Conservation (phyloP, 2,797 vertebrate genomes). For the Tokudaia tokunoshimensis region DNA sequence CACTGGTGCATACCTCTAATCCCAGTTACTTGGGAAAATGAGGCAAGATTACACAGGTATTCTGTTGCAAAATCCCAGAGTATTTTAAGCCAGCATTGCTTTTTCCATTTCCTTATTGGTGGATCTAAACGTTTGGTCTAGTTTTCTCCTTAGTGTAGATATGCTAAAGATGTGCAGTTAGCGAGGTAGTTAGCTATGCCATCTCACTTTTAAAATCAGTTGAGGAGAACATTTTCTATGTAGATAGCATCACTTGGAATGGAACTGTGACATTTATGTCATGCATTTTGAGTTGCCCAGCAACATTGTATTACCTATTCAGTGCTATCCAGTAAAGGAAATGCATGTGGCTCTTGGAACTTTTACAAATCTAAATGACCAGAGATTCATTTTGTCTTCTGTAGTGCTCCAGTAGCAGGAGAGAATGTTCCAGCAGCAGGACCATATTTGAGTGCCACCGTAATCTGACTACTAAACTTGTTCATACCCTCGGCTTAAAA, state of each 20-base stretch:
- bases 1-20: too few relatives aligned
- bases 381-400: not conserved
- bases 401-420: not conserved
- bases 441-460: too few relatives aligned
- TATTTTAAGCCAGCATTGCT: not conserved
- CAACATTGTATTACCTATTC: not conserved
- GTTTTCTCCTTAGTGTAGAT: not conserved
- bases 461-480: not conserved
- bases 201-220: not conserved
- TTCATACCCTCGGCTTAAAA: not conserved
- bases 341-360: not conserved
- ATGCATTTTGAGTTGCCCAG: not conserved
- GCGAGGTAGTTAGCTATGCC: not conserved
- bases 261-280: not conserved
- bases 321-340: not conserved
- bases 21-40: not conserved
- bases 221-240: not conserved
- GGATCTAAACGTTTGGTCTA: not conserved
- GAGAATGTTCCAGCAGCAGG: not conserved
- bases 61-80: not conserved
- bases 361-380: not conserved
- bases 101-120: not conserved
- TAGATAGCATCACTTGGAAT: constrained; percentile 24
- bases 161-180: not conserved
- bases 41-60: not conserved